Base-by-base conservation (phyloP, 1,140 invertebrate genomes). In the Trachymyrmex cornetzi region DNA sequence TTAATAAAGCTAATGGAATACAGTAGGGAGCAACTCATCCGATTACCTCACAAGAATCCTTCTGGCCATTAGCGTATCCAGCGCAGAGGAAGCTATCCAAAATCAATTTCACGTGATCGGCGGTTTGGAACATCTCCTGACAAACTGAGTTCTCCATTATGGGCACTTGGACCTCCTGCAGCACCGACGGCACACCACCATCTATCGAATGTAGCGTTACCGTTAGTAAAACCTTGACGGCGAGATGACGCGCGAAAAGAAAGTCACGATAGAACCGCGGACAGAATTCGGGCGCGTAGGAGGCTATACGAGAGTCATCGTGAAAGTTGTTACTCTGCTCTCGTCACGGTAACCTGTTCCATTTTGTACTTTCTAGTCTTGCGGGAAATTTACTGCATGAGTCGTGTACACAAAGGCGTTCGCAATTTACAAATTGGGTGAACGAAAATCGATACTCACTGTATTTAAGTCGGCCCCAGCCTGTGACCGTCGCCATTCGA, bases 51-150 rank as follows among this genome's bases (percentile, higher is more conserved):
- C 98, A 99, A 3, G 98, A 99, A 93, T 99, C 98, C 94, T 98
- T 98, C 91, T 98, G 97, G 7, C 98, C 98, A 90, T 98, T 98
- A 27, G 98, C 97, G 93, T 99, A 99, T 55, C 98, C 98, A 16
- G 98, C 98, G 92, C 98, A 99, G n/a, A 99, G 96, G 95, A 99
- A 99, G 81, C 98, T 98, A 57, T 97, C 97, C 12, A 98, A 95
- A 88, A 99, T 99, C 77, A 97, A 96, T 95, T 99, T 99, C 2
- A 97, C 95, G 91, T 99, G 98, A 0, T 98, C 98, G 1, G 98
- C 98, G 0, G 98, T 98, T 81, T 97, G 96, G 96, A 99, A 99
- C 98, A 99, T 99, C 92, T 98, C 97, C 95, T 99, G 98, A 93
- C 98, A 99, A 0, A 98, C 97, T 72, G 96, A 96, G 94, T 99